phyloP scores from a whole-genome alignment of 2,113 vertebrate species.

The Chrysochloris asiatica region DNA sequence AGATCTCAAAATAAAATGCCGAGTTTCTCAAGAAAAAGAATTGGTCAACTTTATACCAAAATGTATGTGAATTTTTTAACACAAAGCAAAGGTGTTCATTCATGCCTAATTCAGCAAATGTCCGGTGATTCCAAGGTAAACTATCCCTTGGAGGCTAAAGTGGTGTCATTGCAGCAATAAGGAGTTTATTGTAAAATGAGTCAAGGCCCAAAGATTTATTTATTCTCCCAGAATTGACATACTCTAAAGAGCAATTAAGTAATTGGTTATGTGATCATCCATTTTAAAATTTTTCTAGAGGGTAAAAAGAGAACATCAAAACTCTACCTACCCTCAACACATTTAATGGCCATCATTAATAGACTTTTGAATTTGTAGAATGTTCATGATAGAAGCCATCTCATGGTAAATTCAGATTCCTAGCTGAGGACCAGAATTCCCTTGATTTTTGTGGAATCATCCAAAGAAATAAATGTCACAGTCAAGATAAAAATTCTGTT shows the following conservation, averaged over 20 bases:
- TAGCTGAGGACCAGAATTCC: neutral
- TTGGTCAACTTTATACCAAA: neutral
- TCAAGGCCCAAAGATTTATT: conserved; percentile 10
- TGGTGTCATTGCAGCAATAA: neutral
- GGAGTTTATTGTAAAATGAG: conserved; percentile 10
- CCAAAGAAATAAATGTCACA: neutral
- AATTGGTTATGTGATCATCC: neutral
- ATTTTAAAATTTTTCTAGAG: neutral
- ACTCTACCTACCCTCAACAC: neutral
- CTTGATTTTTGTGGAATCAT: neutral
- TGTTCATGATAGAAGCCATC: neutral
- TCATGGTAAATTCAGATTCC: neutral
- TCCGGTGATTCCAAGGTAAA: neutral
- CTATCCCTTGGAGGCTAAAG: neutral
- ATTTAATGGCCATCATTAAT: neutral
- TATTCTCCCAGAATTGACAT: neutral
- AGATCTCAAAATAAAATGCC: conserved; percentile 48
- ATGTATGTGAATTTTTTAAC: neutral
- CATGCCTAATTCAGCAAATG: neutral
- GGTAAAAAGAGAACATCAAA: neutral
- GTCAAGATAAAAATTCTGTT: neutral
- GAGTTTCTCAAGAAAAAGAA: conserved; percentile 8
- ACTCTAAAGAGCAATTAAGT: neutral
- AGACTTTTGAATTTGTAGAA: neutral
- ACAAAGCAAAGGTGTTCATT: neutral